A percentile compares a stretch with the other conserved stretches of the same genome.
Conservation (phyloP, 2,113 vertebrate species). For the Crotalus tigris region DNA sequence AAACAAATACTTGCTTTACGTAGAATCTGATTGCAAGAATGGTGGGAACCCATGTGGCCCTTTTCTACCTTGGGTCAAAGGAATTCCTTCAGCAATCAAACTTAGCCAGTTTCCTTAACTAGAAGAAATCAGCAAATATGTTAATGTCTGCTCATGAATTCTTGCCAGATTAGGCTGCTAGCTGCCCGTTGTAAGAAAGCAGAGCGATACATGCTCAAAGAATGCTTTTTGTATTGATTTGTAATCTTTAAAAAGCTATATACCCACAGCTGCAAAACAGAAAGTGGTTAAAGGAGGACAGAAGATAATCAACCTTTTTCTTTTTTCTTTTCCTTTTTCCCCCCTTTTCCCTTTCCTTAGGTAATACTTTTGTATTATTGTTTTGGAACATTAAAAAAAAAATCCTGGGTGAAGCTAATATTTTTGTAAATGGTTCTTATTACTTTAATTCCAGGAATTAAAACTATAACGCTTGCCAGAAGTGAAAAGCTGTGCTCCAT, state of each 20-base stretch:
- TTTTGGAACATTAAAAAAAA: neutral
- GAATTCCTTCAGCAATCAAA: neutral
- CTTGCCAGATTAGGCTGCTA: neutral
- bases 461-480: slow-evolving; percentile 35
- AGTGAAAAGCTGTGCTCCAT: slow-evolving; percentile 18
- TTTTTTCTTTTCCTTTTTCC: neutral
- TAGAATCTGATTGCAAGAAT: neutral
- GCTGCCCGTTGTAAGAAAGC: no score
- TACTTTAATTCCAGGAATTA: slow-evolving; percentile 59
- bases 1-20: neutral
- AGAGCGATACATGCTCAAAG: neutral
- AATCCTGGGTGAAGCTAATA: slow-evolving; percentile 56
- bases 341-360: neutral
- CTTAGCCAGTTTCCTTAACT: neutral
- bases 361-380: neutral
- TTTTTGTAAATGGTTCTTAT: slow-evolving; percentile 61
- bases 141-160: neutral
- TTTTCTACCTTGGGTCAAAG: neutral
- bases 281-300: neutral
- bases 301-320: neutral
- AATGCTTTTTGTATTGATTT: neutral
- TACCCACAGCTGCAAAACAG: neutral
- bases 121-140: neutral
- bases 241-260: neutral
- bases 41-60: neutral